Base-by-base conservation (phyloP, 2,113 vertebrate species). In the Baryphthengus martii region DNA sequence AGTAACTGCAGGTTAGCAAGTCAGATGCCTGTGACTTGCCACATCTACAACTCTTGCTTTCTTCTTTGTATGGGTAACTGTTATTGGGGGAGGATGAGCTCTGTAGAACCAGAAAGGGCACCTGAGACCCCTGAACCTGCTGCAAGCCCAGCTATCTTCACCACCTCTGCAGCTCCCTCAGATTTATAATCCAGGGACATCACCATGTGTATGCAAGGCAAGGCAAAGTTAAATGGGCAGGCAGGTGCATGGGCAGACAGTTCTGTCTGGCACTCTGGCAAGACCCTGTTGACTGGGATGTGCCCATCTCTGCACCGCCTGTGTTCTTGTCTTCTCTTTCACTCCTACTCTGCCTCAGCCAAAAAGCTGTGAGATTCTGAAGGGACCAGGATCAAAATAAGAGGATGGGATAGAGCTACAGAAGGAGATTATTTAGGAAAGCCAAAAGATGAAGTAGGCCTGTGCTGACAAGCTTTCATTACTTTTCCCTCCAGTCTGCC, bases 251-350 rank as follows among this genome's bases (percentile, higher is more conserved):
- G 50, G 35, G 55, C 7, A 35, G 33, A 2, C 23, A 8, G 17
- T 2, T 52, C n/a, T 53, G 45, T 29, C 17, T 31, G 40, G 45
- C 35, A 12, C 7, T 26, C 16, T 8, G 56, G 15, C 18, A 53
- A 37, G 19, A 4, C 49, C 18, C 28, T 4, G 0, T 9, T 8
- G 13, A 0, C 55, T 44, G 63, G 40, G 20, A n/a, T 9, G 5
- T 66, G 59, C 29, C n/a, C 26, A 6, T 33, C 39, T 76, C 71
- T 71, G 55, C 20, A 5, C 1, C 17, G 18, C 17, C 71, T 1
- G 0, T 50, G 6, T 31, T 56, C 14, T 61, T 24, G 1, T 31
- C 17, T n/a, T 35, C 62, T 37, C 15, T 76, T 56, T 76, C 62
- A 4, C 35, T 47, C n/a, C 59, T 53, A 24, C 56, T 85, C 44